Base-by-base conservation (phyloP, 2,888 invertebrate species). In the Troilus luridus region DNA sequence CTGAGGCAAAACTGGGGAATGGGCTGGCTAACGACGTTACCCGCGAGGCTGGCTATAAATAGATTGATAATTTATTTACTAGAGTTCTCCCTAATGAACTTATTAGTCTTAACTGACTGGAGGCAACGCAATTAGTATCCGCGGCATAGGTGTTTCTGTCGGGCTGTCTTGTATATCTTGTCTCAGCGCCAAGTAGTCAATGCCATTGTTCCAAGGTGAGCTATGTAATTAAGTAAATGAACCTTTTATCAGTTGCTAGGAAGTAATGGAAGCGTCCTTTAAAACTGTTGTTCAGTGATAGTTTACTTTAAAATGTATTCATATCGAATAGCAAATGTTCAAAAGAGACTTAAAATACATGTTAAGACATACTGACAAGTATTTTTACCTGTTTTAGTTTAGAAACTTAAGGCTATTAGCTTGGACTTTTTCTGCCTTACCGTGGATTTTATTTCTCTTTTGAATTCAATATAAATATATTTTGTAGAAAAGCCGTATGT, bases 21-120 rank as follows among this genome's bases (percentile, higher is more conserved):
- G 88, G 88, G 54, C 88, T 64, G 21, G 67, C 41, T 89, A 89
- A 89, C 64, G 62, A 62, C 3, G 64, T 89, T 89, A 89, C 17
- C 67, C 89, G 27, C 17, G 54, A 89, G 62, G 89, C 62, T 67
- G 62, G 54, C 21, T 89, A 64, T 89, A 64, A 88, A 88, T 88
- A 89, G 89, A 64, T 88, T 89, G 54, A 89, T 89, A 89, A 89
- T 89, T 89, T 89, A 89, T 89, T 89, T 89, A 89, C 89, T 89
- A 64, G 89, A 89, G 89, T 89, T 89, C 89, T 89, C 89, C 89
- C 64, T 89, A 89, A 89, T 64, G 54, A 64, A 89, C 67, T 89
- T 89, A 89, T 89, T 89, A 89, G 89, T 89, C 89, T 89, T 67
- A 89, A 89, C 89, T 89, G 89, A 64, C 89, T 89, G 67, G 89